A percentile compares a stretch with the other conserved stretches of the same genome.
These are phyloP conservation scores for Seladonia tumulorum DNA, from an alignment of 2,888 invertebrate species.

Conservation along the genomic window DNA sequence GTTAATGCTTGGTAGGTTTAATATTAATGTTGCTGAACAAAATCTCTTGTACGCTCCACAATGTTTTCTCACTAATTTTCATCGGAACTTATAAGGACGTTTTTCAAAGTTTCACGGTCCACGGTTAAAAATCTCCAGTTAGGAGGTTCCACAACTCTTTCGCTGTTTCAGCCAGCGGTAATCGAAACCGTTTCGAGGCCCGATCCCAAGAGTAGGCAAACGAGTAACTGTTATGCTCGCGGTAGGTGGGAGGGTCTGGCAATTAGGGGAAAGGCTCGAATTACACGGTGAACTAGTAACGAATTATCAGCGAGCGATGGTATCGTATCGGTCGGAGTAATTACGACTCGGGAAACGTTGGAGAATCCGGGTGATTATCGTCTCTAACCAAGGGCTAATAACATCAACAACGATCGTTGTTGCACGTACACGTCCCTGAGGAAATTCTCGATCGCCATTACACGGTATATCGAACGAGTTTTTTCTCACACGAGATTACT, in stretches of 20 bases:
- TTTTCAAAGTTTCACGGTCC: background rate
- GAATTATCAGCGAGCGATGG: conserved; percentile 34
- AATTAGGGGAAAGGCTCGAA: conserved; percentile 45
- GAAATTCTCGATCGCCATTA: background rate
- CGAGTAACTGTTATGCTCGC: conserved; percentile 12
- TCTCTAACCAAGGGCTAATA: conserved; percentile 49
- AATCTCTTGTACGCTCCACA: no score
- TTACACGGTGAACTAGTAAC: conserved; percentile 48
- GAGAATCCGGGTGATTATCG: conserved; percentile 49
- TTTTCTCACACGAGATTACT: background rate
- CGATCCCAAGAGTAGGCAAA: background rate
- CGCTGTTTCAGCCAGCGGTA: background rate
- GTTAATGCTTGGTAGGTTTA: no score
- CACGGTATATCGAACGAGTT: background rate
- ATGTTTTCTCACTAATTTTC: background rate
- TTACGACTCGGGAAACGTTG: conserved; percentile 43
- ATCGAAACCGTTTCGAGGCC: background rate
- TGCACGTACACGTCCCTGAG: background rate
- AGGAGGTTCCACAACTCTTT: background rate
- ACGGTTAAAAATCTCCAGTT: background rate
- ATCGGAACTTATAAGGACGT: background rate
- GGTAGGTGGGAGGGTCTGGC: conserved; percentile 9
- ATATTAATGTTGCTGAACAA: no score
- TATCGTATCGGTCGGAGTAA: conserved; percentile 3
- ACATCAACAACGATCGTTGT: conserved; percentile 23